phyloP scores from a whole-genome alignment of 2,888 invertebrate species.

The Lampropteryx suffumata region DNA sequence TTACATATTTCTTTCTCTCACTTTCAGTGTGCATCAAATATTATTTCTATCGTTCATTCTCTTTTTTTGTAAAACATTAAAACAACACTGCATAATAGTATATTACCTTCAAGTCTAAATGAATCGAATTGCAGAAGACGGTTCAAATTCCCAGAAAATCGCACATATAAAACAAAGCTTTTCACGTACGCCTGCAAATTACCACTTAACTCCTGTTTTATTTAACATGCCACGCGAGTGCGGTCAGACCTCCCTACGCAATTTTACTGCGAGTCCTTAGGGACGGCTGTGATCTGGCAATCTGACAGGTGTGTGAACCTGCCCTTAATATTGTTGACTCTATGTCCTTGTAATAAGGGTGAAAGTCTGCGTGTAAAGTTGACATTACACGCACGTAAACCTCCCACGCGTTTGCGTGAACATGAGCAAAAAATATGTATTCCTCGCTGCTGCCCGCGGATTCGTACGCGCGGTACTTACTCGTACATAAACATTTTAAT shows the following conservation, averaged over 20 bases:
- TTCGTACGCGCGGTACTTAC: too few species aligned
- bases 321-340: constrained; percentile 7
- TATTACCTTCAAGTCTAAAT: too few species aligned
- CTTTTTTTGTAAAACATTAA: too few species aligned
- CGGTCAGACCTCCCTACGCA: constrained; percentile 49
- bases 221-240: constrained; percentile 38
- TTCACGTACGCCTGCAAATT: constrained; percentile 30
- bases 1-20: too few species aligned
- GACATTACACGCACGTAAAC: constrained; percentile 8
- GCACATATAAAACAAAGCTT: constrained; percentile 18
- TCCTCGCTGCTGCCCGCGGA: too few species aligned
- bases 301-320: constrained; percentile 39
- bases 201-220: constrained; percentile 42
- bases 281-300: constrained; percentile 44
- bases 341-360: constrained; percentile 8
- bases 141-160: not conserved
- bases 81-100: too few species aligned
- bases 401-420: constrained; percentile 3
- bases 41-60: too few species aligned
- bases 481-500: too few species aligned
- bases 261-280: constrained; percentile 45
- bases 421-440: constrained; percentile 3
- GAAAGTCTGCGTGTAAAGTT: not conserved
- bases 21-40: too few species aligned
- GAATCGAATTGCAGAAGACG: too few species aligned